These are phyloP conservation scores for Aix galericulata DNA, from an alignment of 2,113 vertebrate genomes.

Conservation along the genomic window DNA sequence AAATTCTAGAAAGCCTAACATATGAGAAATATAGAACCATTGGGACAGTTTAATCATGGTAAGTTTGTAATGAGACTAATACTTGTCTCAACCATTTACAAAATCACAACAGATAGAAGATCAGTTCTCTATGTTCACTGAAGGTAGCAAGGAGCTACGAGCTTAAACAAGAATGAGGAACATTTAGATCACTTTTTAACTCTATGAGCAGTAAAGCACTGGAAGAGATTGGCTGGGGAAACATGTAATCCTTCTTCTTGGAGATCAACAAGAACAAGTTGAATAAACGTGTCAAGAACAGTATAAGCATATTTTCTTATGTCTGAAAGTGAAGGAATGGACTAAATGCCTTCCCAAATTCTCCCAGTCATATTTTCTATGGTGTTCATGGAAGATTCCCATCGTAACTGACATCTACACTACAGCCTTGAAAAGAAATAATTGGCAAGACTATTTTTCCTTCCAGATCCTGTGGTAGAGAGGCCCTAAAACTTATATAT, in stretches of 20 bases:
- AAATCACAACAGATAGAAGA: not conserved
- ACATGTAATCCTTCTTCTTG: not conserved
- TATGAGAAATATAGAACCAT: not conserved
- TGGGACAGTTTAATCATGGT: not conserved
- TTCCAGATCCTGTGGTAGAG: not conserved
- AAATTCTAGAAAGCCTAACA: not conserved
- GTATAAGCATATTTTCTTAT: not conserved
- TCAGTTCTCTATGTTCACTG: not conserved
- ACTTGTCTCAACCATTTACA: not conserved
- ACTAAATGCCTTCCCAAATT: not conserved
- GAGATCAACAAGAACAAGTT: not conserved
- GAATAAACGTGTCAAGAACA: not conserved
- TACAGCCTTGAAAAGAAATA: not conserved
- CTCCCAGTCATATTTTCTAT: not conserved
- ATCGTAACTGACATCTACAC: not conserved
- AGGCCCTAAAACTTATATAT: not conserved
- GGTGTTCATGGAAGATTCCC: not conserved
- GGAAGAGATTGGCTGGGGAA: not conserved
- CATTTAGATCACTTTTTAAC: not conserved
- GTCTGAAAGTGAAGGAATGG: not conserved
- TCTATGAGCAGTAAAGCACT: not conserved
- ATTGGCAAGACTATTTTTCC: not conserved
- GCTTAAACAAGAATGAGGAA: not conserved
- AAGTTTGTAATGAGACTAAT: not conserved
- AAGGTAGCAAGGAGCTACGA: not conserved